A percentile compares a stretch with the other conserved stretches of the same genome.
phyloP scores from a whole-genome alignment of 1,140 invertebrate genomes.

The Zaprionus ornatus region DNA sequence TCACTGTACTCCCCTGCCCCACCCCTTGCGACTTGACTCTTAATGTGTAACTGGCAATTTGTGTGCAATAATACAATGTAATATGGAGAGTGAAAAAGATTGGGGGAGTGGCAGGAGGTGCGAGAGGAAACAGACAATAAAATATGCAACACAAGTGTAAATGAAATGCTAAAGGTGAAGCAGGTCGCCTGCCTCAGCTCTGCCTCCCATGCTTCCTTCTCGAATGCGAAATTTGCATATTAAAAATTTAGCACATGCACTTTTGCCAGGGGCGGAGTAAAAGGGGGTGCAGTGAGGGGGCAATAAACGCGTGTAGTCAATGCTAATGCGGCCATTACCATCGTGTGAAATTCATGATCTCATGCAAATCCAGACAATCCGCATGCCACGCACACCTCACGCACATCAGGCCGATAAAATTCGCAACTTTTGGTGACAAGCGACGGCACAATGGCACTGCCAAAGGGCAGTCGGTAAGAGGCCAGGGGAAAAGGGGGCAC shows the following conservation, averaged over 20 bases:
- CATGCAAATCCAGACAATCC: conserved; percentile 70
- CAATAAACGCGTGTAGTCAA: conserved; percentile 76
- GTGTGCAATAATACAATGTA: conserved; percentile 63
- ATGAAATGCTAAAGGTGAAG: conserved; percentile 67
- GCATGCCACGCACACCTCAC: conserved; percentile 46
- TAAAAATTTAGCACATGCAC: conserved; percentile 80
- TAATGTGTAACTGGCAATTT: conserved; percentile 72
- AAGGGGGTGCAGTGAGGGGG: neutral
- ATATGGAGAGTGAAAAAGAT: neutral
- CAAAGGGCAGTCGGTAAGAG: neutral
- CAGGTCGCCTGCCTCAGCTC: neutral
- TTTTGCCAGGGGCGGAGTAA: conserved; percentile 29
- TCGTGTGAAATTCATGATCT: conserved; percentile 78
- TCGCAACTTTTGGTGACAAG: conserved; percentile 79
- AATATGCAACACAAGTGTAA: conserved; percentile 78
- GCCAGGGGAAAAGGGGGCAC: neutral
- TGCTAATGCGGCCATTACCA: conserved; percentile 75
- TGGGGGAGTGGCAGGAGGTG: neutral
- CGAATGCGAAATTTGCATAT: conserved; percentile 66
- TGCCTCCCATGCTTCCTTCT: neutral
- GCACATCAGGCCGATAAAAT: conserved; percentile 71
- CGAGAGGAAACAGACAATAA: conserved; percentile 51
- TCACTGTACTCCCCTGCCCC: neutral
- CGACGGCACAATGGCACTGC: conserved; percentile 8
- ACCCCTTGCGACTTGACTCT: conserved; percentile 16